Percentiles rank a stretch among this genome's conserved stretches.
phyloP scores from a whole-genome alignment of 2,888 invertebrate genomes.

The Vanessa cardui region DNA sequence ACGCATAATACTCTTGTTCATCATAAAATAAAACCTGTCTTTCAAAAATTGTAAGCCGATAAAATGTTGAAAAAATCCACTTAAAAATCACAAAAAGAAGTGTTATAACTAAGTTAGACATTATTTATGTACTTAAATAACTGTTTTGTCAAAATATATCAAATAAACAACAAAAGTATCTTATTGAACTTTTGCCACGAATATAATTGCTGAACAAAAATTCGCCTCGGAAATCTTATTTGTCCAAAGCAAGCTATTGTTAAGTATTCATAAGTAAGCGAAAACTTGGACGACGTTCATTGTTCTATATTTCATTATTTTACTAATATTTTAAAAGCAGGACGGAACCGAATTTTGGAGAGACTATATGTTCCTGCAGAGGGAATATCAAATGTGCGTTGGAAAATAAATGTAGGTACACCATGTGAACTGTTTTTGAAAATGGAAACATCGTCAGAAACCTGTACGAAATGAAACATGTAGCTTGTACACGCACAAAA shows the following conservation, averaged over 20 bases:
- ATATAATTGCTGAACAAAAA: conserved; percentile 14
- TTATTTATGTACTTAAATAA: background rate
- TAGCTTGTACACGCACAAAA: too few relatives aligned
- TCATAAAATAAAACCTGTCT: too few relatives aligned
- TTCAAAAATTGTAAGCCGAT: too few relatives aligned
- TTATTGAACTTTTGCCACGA: conserved; percentile 3
- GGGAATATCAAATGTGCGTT: too few relatives aligned
- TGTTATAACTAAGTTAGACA: background rate
- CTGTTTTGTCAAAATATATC: background rate
- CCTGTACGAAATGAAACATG: too few relatives aligned
- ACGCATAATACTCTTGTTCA: too few relatives aligned
- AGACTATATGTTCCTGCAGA: background rate
- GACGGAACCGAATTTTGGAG: background rate
- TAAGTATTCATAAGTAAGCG: conserved; percentile 15
- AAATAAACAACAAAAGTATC: background rate
- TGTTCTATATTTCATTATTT: conserved; percentile 21
- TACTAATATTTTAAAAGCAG: conserved; percentile 1
- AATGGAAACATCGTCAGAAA: too few relatives aligned
- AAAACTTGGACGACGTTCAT: conserved; percentile 17
- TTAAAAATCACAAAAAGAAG: too few relatives aligned
- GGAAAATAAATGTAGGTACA: too few relatives aligned
- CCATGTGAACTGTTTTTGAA: too few relatives aligned
- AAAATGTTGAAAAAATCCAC: too few relatives aligned
- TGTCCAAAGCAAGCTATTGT: conserved; percentile 14
- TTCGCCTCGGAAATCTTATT: conserved; percentile 17